A percentile compares a stretch with the other conserved stretches of the same genome.
phyloP scores from a whole-genome alignment of 92 coral and sea anemone species.

The Metridium senile region DNA sequence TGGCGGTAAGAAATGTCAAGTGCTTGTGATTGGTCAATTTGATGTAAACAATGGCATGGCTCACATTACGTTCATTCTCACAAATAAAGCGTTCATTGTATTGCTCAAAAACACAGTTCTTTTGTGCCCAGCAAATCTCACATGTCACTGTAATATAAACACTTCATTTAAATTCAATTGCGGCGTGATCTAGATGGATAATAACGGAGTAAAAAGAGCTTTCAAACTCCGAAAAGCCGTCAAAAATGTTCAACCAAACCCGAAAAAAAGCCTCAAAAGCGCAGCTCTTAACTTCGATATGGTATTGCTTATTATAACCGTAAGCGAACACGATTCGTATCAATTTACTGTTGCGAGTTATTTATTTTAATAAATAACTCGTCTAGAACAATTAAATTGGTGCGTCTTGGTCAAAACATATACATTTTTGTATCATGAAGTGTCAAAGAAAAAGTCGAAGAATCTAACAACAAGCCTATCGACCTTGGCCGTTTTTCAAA shows the following conservation, averaged over 20 bases:
- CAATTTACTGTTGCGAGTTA: too few species aligned
- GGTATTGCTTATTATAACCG: too few species aligned
- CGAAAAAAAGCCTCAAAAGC: too few species aligned
- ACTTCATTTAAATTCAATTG: not conserved
- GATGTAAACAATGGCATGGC: constrained; percentile 68
- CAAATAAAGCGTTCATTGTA: constrained; percentile 76
- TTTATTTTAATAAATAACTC: too few species aligned
- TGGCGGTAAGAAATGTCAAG: constrained; percentile 12
- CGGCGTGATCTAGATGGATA: not conserved
- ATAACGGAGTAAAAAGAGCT: not conserved
- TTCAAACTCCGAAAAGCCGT: not conserved
- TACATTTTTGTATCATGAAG: not conserved
- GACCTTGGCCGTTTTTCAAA: constrained; percentile 2
- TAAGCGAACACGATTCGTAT: too few species aligned
- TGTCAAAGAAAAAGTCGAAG: not conserved
- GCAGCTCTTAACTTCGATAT: too few species aligned
- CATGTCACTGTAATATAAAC: constrained; percentile 19
- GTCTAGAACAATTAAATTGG: too few species aligned
- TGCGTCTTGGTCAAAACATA: too few species aligned
- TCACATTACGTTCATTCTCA: constrained; percentile 62
- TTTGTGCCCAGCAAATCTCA: constrained; percentile 1
- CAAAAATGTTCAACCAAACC: not conserved
- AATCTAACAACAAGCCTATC: not conserved
- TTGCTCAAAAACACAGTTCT: constrained; percentile 38
- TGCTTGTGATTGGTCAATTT: constrained; percentile 46